Percentiles rank a stretch among this genome's conserved stretches.
These are phyloP conservation scores for Oscheius myriophilus DNA, from an alignment of 2,888 invertebrate species.

Conservation along the genomic window DNA sequence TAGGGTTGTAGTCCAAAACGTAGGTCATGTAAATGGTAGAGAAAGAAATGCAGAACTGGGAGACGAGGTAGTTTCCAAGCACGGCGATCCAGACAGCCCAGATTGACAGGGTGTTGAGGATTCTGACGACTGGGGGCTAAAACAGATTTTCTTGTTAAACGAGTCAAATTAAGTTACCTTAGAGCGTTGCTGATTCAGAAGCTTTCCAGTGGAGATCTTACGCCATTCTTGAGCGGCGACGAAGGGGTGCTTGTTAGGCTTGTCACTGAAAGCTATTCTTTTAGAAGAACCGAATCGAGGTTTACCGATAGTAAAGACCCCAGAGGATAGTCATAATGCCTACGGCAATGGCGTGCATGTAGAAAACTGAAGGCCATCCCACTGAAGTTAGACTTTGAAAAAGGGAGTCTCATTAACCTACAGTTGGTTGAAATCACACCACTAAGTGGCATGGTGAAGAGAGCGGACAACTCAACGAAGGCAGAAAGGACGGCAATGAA, in stretches of 20 bases:
- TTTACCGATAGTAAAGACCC: slow-evolving; percentile 45
- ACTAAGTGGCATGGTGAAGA: slow-evolving; percentile 60
- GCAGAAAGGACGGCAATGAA: slow-evolving; percentile 58
- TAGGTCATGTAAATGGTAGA: slow-evolving; percentile 50
- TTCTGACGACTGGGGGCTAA: slow-evolving; percentile 49
- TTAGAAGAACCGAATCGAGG: neutral
- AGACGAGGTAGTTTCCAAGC: slow-evolving; percentile 53
- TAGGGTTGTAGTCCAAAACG: slow-evolving; percentile 43
- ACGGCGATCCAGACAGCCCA: slow-evolving; percentile 57
- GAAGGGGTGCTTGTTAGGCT: slow-evolving; percentile 50
- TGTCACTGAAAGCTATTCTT: slow-evolving; percentile 33
- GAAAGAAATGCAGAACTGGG: slow-evolving; percentile 46
- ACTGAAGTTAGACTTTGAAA: slow-evolving; percentile 38
- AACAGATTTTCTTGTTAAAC: slow-evolving; percentile 7
- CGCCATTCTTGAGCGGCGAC: slow-evolving; percentile 40
- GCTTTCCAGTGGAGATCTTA: slow-evolving; percentile 44
- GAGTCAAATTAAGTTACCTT: neutral
- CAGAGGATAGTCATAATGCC: slow-evolving; percentile 44
- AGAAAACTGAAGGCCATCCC: slow-evolving; percentile 61
- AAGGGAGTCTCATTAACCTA: slow-evolving; percentile 17
- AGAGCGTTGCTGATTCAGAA: neutral
- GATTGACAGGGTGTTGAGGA: slow-evolving; percentile 49
- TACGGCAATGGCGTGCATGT: slow-evolving; percentile 48
- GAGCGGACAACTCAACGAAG: slow-evolving; percentile 57
- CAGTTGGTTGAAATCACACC: slow-evolving; percentile 46